phyloP scores from a whole-genome alignment of 2,113 vertebrate species.

The Platysternon megacephalum region DNA sequence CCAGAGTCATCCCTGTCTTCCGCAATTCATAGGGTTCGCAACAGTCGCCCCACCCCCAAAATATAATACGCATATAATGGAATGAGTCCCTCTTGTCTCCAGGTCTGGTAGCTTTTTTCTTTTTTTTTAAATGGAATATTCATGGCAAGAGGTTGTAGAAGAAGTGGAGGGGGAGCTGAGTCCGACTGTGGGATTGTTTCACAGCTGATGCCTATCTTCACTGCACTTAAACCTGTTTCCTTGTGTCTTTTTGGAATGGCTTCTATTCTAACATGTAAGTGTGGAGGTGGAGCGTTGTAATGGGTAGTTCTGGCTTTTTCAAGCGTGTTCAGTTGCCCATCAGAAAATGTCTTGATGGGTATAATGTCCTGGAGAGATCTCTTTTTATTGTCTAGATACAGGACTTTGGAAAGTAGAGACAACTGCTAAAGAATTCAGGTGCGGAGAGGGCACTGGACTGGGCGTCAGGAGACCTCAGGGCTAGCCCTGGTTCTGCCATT shows the following conservation, averaged over 20 bases:
- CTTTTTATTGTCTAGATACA: background rate
- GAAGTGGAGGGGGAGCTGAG: background rate
- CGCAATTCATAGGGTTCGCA: background rate
- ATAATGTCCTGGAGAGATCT: background rate
- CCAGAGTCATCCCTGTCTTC: slow-evolving; percentile 21
- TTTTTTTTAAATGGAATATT: background rate
- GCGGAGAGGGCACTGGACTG: background rate
- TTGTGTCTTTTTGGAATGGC: background rate
- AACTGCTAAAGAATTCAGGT: background rate
- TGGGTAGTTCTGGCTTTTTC: background rate
- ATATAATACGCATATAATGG: background rate
- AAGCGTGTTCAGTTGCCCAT: background rate
- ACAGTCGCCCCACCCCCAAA: background rate
- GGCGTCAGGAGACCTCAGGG: background rate
- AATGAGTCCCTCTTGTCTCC: background rate
- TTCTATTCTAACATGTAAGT: background rate
- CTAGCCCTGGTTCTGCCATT: slow-evolving; percentile 1
- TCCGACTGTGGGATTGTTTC: background rate
- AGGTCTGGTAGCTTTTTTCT: background rate
- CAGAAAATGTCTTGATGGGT: background rate
- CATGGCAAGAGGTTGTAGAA: background rate
- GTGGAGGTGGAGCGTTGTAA: background rate
- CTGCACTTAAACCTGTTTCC: rapidly evolving
- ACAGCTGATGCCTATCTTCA: background rate
- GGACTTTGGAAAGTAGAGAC: background rate